A percentile compares a stretch with the other conserved stretches of the same genome.
These are phyloP conservation scores for Furcula furcula DNA, from an alignment of 2,888 invertebrate species.

Conservation along the genomic window DNA sequence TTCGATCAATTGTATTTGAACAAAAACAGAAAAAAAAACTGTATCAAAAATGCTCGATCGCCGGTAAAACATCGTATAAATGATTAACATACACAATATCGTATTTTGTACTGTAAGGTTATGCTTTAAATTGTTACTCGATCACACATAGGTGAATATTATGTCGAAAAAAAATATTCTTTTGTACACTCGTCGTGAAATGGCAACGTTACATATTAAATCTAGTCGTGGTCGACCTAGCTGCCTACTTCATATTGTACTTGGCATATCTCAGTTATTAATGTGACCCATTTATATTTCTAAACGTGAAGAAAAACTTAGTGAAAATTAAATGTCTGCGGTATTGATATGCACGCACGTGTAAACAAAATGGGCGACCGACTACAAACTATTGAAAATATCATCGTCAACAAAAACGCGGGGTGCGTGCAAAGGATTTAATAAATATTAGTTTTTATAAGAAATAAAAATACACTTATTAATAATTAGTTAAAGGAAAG, in stretches of 20 bases:
- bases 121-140: constrained; percentile 32
- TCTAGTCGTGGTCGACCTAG: constrained; percentile 34
- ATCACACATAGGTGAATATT: constrained; percentile 11
- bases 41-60: too few relatives aligned
- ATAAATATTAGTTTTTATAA: too few relatives aligned
- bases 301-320: background rate
- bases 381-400: background rate
- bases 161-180: constrained; percentile 8
- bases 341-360: background rate
- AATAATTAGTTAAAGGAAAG: too few relatives aligned
- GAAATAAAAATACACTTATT: too few relatives aligned
- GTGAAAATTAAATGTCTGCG: background rate
- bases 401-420: background rate
- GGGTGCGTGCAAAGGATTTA: too few relatives aligned
- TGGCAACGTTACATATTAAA: constrained; percentile 40
- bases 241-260: constrained; percentile 46
- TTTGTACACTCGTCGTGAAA: constrained; percentile 43
- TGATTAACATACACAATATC: constrained; percentile 70
- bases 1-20: too few relatives aligned
- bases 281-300: constrained; percentile 6
- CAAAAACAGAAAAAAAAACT: too few relatives aligned
- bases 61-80: too few relatives aligned
- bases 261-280: constrained; percentile 26
- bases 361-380: background rate
- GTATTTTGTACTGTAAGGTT: constrained; percentile 80